Evolutionary conservation across 2,113 vertebrate species (phyloP), one percentile per base, ranked within the genome.

Genomic region (Malurus cyaneus): DNA sequence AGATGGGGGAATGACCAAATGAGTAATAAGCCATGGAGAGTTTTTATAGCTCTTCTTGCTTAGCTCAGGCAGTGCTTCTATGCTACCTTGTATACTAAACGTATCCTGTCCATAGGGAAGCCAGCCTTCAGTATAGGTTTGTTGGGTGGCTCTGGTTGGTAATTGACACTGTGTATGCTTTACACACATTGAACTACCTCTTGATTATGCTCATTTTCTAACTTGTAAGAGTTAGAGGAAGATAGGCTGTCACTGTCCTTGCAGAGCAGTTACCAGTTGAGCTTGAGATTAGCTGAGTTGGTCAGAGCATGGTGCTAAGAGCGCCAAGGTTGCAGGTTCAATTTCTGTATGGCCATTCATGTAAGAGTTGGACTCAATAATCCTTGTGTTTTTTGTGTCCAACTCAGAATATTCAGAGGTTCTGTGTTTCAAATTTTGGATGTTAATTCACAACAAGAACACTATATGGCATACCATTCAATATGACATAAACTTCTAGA

Each of bases 21-120:
- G 32, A 42, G 2, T 42, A 12, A 31, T 73, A 46, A 82, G 46
- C 21, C 2, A 0, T 19, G 21, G 14, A 18, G 3, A 1, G 0
- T 7, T 61, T 71, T 64, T 21, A 53, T 15, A 66, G 5, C 49
- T 34, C 2, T 78, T 23, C 19, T 62, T 67, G n/a, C 32, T 64
- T 86, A 61, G 24, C n/a, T 92, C 26, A n/a, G n/a, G 2, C 52
- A 18, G n/a, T 44, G 32, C 57, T 79, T 19, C 9, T 71, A 64
- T 67, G 20, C n/a, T 78, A 54, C 12, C 4, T 49, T 81, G 39
- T 46, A 9, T 25, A 28, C 23, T 66, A 31, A 41, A 69, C 17
- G 9, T 9, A 25, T 67, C 17, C 42, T 44, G 16, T 19, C 28
- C 0, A 0, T 21, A n/a, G 50, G 54, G 66, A 39, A 84, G 8